These are phyloP conservation scores for Garra rufa DNA, from an alignment of 2,113 vertebrate species.

Conservation along the genomic window DNA sequence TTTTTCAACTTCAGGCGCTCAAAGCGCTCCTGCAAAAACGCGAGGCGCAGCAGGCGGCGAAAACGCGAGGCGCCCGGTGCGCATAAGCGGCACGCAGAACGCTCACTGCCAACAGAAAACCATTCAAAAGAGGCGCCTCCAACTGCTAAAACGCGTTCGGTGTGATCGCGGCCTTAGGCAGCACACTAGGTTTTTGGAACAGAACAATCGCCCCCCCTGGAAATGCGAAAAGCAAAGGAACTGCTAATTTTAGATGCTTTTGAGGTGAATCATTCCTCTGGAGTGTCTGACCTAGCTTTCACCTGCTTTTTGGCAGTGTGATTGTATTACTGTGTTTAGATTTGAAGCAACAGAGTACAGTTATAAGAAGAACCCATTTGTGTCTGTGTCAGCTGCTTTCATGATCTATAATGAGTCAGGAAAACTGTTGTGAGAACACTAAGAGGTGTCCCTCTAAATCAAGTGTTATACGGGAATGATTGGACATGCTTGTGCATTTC, in stretches of 20 bases:
- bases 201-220: not conserved
- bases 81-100: too few relatives aligned
- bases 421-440: conserved; percentile 9
- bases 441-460: conserved; percentile 13
- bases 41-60: too few relatives aligned
- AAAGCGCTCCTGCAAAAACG: too few relatives aligned
- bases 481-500: conserved; percentile 5
- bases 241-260: not conserved
- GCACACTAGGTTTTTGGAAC: not conserved
- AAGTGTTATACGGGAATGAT: not conserved
- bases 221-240: not conserved
- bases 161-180: too few relatives aligned
- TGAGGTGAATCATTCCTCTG: not conserved
- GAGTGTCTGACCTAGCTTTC: not conserved
- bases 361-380: not conserved
- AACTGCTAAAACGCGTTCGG: too few relatives aligned
- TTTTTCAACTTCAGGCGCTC: too few relatives aligned
- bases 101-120: too few relatives aligned
- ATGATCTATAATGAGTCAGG: conserved; percentile 6
- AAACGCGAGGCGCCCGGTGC: too few relatives aligned
- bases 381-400: conserved; percentile 11
- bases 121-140: too few relatives aligned
- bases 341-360: not conserved
- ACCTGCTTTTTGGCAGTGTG: conserved; percentile 20
- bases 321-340: not conserved